These are phyloP conservation scores for Hemibagrus guttatus DNA, from an alignment of 2,797 vertebrate genomes.

Conservation along the genomic window DNA sequence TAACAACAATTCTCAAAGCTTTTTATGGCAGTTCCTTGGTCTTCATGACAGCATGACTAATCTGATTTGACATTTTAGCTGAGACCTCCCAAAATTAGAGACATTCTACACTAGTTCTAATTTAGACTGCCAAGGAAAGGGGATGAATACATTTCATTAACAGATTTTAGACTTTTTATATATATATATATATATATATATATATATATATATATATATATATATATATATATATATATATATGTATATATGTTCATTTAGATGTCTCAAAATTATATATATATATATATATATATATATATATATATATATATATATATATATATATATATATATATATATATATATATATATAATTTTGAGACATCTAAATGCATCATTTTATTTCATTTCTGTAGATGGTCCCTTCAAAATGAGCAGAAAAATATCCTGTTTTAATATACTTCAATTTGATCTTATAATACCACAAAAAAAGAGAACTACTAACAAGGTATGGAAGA, in stretches of 20 bases:
- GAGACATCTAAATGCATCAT: not conserved
- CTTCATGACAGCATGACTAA: not conserved
- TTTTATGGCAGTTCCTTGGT: not conserved
- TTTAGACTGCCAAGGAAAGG: not conserved
- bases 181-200: too few relatives aligned
- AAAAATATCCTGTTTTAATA: not conserved
- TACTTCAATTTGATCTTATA: not conserved
- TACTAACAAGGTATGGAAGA: not conserved
- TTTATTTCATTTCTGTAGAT: not conserved
- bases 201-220: too few relatives aligned
- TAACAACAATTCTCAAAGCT: not conserved
- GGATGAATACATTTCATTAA: not conserved
- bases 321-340: too few relatives aligned
- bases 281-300: too few relatives aligned
- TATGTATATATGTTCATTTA: too few relatives aligned
- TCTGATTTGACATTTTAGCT: constrained; percentile 1
- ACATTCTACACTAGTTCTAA: not conserved
- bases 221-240: too few relatives aligned
- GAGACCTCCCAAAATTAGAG: constrained; percentile 9
- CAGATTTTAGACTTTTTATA: not conserved
- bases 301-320: too few relatives aligned
- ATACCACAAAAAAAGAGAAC: not conserved
- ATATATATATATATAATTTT: not conserved
- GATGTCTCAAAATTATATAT: too few relatives aligned
- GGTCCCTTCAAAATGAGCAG: not conserved